These are phyloP conservation scores for Catocala fraxini DNA, from an alignment of 2,888 invertebrate species.

Conservation along the genomic window DNA sequence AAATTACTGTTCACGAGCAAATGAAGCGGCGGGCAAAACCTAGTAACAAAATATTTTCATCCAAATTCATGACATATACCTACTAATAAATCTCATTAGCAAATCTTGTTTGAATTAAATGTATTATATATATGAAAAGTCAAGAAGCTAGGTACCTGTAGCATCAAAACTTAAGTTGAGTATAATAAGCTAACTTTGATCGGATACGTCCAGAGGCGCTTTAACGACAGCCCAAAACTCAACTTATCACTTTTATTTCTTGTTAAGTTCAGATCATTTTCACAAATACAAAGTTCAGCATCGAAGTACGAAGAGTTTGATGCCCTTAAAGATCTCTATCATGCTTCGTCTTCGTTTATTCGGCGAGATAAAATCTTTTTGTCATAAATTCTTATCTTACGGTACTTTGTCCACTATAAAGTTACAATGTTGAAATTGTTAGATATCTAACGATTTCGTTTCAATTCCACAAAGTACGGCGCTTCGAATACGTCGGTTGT, in stretches of 20 bases:
- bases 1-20: too few relatives aligned
- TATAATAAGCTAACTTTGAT: background rate
- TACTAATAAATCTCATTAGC: too few relatives aligned
- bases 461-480: conserved; percentile 9
- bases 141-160: too few relatives aligned
- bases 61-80: too few relatives aligned
- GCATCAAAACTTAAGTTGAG: too few relatives aligned
- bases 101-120: too few relatives aligned
- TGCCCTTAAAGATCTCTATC: conserved; percentile 34
- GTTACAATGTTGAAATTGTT: conserved; percentile 33
- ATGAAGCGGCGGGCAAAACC: too few relatives aligned
- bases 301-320: conserved; percentile 26
- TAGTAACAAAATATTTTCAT: too few relatives aligned
- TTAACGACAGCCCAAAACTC: conserved; percentile 4
- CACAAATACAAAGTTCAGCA: conserved; percentile 23
- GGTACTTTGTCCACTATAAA: conserved; percentile 43
- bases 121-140: too few relatives aligned
- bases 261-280: conserved; percentile 14
- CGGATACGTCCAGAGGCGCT: background rate
- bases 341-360: conserved; percentile 35
- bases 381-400: conserved; percentile 44
- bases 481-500: conserved; percentile 1
- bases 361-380: conserved; percentile 37
- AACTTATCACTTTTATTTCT: conserved; percentile 2
- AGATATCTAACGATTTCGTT: conserved; percentile 40